Evolutionary conservation across 2,797 vertebrate genomes (phyloP), one percentile per base, ranked within the genome.

Genomic region (Mastacembelus armatus): DNA sequence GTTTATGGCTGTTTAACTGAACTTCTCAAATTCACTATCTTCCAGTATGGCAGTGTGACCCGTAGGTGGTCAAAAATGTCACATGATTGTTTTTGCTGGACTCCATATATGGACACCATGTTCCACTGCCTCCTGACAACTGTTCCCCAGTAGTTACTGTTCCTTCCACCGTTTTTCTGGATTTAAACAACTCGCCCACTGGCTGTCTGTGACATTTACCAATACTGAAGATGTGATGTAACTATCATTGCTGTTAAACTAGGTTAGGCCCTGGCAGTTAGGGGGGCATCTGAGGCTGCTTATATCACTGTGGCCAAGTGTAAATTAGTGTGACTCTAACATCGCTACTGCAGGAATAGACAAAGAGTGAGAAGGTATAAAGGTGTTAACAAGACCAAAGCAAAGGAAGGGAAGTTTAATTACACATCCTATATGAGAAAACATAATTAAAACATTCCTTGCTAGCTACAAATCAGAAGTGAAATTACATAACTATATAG

Each of bases 161-260:
- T 26, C 26, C 24, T 26, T 26, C 24, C 24, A 3, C 24, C 26
- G 24, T 26, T 24, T 26, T 26, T 68, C 48, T 56, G 39, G 39
- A 65, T 44, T 43, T 56, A 56, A 81, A 73, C 70, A 61, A 47
- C 22, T 75, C 7, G 2, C 59, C 72, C 62, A 63, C 65, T 56
- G 68, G 77, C 79, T 56, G 69, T 40, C 22, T 51, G 59, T 85
- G 79, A 83, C 85, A 83, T 85, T 83, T 79, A 66, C 79, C 75
- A 65, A 66, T 30, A 71, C 58, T 48, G 62, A 66, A 69, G 35
- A 52, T 55, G 78, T 86, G 87, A 87, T 66, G 83, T 69, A 78
- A 84, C 58, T 61, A 32, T 61, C 61, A 66, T n/a, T 66, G 70
- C 77, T 51, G 42, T 61, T 84, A 67, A 77, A 80, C 39, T 67